Evolutionary conservation across 2,113 vertebrate species (phyloP), one percentile per base, ranked within the genome.

Genomic region (Nematolebias whitei): DNA sequence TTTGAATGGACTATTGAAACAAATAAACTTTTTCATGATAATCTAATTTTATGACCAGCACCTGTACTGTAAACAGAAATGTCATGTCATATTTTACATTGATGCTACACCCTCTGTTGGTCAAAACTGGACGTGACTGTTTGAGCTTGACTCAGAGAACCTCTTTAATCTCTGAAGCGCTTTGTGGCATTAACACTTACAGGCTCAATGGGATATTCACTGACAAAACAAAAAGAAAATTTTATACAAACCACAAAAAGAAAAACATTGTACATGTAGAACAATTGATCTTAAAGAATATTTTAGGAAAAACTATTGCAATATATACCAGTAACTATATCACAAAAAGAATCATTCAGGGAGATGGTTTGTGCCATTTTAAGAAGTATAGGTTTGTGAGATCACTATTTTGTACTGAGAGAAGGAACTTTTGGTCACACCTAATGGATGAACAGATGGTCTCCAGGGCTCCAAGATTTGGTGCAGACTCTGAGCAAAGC

Each of bases 391-490:
- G 32, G 32, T 35, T 35, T 35, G 32, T 35, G 9, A 35, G 10
- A 35, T 35, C 5, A 35, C 32, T 9, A 35, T 35, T 35, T 35
- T 35, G 32, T 4, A 29, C 3, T 2, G 13, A 43, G 40, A 6
- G 6, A 47, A 20, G 14, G 1, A 45, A n/a, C 10, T 19, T 20
- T 47, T 39, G 14, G 56, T 45, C 92, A 92, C 93, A 99, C 98
- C 97, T 75, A 99, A 91, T 19, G 96, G 95, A 83, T 96, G 98
- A 72, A 99, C 76, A 10, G 95, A 91, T 15, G 97, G 95, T 74
- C 96, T 95, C 90, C 96, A 94, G 12, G 94, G 94, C 80, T 98
- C 97, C 60, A 99, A 90, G 84, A 98, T 94, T 85, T 95, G 95
- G 84, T 99, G 96, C 76, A 99, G 92, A 93, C 94, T 96, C 45